These are phyloP conservation scores for Synanthedon tipuliformis DNA, from an alignment of 2,888 invertebrate genomes.

Conservation along the genomic window DNA sequence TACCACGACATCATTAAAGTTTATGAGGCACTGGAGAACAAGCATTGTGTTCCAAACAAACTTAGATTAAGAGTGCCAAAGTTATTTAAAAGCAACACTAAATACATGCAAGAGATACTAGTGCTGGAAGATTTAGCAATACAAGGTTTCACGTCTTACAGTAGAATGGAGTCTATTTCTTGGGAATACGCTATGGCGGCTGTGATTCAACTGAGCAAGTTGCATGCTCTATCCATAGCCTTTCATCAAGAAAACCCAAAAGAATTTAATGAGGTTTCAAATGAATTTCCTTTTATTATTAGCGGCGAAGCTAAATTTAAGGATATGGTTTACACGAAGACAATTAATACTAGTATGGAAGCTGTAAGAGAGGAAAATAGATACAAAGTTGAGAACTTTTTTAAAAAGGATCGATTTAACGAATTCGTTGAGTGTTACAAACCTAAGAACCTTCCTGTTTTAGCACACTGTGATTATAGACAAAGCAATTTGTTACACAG, in stretches of 20 bases:
- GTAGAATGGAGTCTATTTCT: slow-evolving; percentile 22
- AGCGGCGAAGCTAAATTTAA: not conserved
- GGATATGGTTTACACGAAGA: not conserved
- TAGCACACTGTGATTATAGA: slow-evolving; percentile 16
- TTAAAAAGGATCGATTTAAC: not conserved
- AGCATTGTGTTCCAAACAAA: slow-evolving; percentile 4
- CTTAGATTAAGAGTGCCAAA: slow-evolving; percentile 8
- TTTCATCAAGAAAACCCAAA: slow-evolving; percentile 22
- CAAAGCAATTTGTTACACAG: slow-evolving; percentile 17
- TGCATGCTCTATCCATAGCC: slow-evolving; percentile 34
- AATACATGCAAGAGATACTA: slow-evolving; percentile 13
- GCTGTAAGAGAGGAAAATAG: not conserved
- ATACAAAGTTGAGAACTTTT: not conserved
- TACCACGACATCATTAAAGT: slow-evolving; percentile 2
- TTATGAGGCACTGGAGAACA: slow-evolving; percentile 6
- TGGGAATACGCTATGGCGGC: slow-evolving; percentile 22
- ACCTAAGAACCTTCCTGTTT: slow-evolving; percentile 3
- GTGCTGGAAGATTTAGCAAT: slow-evolving; percentile 22
- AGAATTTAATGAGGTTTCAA: slow-evolving; percentile 12
- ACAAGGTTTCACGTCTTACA: slow-evolving; percentile 19
- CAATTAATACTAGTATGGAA: not conserved
- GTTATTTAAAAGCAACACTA: slow-evolving; percentile 12
- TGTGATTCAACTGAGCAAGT: slow-evolving; percentile 22
- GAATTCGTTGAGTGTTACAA: not conserved
- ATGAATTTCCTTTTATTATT: not conserved